Evolutionary conservation across 2,113 vertebrate genomes (phyloP), one percentile per base, ranked within the genome.

Genomic region (Poeciliopsis retropinna): DNA sequence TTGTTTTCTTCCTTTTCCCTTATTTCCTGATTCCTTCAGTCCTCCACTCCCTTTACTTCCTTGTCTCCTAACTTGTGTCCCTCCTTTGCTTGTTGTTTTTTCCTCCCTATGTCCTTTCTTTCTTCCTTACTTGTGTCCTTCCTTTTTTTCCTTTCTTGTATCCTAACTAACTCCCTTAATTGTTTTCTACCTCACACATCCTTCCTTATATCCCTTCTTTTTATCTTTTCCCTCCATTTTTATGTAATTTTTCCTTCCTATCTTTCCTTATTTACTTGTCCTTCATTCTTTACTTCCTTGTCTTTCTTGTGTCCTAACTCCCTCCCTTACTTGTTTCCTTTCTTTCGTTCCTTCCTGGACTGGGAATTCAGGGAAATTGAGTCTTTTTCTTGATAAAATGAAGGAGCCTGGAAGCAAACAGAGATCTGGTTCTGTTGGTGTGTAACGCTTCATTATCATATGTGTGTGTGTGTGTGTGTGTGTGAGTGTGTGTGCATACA

Each of bases 401-500:
- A 11, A 25, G 51, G 51, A 57, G 3, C 51, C 8, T 17, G 17
- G 17, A 32, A 71, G 75, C 70, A 3, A 39, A 27, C 81, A 72
- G 64, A 60, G 73, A n/a, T 76, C 41, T 67, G 78, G 67, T 27
- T 64, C 72, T 41, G 37, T 47, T 19, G 63, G 13, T 47, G 51
- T 83, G 44, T 72, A 64, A 60, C 41, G 68, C 31, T 67, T 76
- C 71, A n/a, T 69, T 25, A 37, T 5, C 34, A 37, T 41, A 61
- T 28, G 47, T 39, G 78, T 57, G 60, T 65, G 44, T 47, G 61
- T 37, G 75, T 34, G 75, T 57, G 64, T 84, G 67, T 63, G 70
- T 78, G 68, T 63, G 12, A 3, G 41, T 15, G 41, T 4, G 44
- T 47, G 72, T 41, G 72, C 63, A 64, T 84, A 70, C 67, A 72